Evolutionary conservation across 2,888 invertebrate genomes (phyloP).

Genomic region (Andrena hattorfiana): DNA sequence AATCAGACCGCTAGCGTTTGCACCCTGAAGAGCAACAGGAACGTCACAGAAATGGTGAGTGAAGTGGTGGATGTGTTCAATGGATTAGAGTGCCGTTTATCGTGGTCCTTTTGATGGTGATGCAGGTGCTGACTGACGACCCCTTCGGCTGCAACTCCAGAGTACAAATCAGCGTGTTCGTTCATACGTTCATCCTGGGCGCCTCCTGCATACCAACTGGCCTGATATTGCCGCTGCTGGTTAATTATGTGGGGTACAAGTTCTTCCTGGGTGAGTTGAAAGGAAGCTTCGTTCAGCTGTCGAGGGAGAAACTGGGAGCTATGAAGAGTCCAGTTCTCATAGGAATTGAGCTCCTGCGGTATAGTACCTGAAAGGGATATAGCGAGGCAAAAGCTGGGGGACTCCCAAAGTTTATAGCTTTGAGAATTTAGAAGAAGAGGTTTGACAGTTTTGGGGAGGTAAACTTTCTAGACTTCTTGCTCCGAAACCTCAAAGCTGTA

Average conservation of each 20-base stretch:
- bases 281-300: not conserved
- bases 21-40: constrained; percentile 87
- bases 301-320: too few relatives aligned
- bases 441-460: too few relatives aligned
- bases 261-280: constrained; percentile 90
- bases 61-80: not conserved
- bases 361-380: too few relatives aligned
- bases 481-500: too few relatives aligned
- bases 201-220: constrained; percentile 92
- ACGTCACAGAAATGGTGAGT: constrained; percentile 43
- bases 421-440: too few relatives aligned
- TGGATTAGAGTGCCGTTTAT: not conserved
- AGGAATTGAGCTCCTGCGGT: too few relatives aligned
- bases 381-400: too few relatives aligned
- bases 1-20: constrained; percentile 90
- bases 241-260: constrained; percentile 92
- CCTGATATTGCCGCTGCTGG: constrained; percentile 91
- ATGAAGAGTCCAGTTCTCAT: too few relatives aligned
- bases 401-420: too few relatives aligned
- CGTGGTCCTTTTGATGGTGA: too few relatives aligned
- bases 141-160: constrained; percentile 88
- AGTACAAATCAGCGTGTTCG: constrained; percentile 89
- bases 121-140: constrained; percentile 71
- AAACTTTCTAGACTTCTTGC: too few relatives aligned
- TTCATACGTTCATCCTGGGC: constrained; percentile 91